phyloP scores from a whole-genome alignment of 2,888 invertebrate species.

The Lottia gigantea region DNA sequence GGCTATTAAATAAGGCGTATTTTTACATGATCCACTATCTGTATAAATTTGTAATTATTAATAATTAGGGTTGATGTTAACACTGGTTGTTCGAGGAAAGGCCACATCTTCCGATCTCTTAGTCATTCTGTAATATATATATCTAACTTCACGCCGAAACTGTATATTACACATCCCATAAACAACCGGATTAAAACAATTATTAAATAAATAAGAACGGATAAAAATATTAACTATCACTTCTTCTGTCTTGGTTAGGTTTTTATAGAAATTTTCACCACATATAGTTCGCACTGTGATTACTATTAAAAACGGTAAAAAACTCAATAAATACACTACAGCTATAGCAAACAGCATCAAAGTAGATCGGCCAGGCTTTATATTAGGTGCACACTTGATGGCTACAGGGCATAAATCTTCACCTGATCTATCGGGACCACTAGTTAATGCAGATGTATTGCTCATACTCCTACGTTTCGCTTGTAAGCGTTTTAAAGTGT shows the following conservation, averaged over 20 bases:
- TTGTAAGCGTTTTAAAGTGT: constrained; percentile 1
- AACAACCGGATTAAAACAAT: constrained; percentile 40
- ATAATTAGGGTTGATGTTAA: not conserved
- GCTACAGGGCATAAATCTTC: not conserved
- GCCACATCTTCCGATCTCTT: not conserved
- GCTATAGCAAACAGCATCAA: constrained; percentile 40
- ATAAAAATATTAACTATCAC: constrained; percentile 35
- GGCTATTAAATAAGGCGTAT: no score
- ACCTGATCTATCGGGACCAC: not conserved
- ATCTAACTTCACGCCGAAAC: constrained; percentile 32
- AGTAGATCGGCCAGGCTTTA: constrained; percentile 29
- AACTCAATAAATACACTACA: constrained; percentile 36
- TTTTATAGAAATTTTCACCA: constrained; percentile 29
- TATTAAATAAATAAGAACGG: constrained; percentile 40
- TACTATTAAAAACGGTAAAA: constrained; percentile 39
- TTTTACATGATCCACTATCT: no score
- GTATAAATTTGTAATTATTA: no score
- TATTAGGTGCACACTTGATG: not conserved
- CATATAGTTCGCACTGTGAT: constrained; percentile 31
- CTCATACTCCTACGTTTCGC: not conserved
- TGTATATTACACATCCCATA: constrained; percentile 38
- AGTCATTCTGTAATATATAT: constrained; percentile 14
- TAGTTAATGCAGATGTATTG: not conserved
- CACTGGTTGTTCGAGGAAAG: not conserved
- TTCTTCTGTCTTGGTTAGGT: constrained; percentile 24